These are phyloP conservation scores for Mormyrops attenuatus DNA, from an alignment of 2,797 vertebrate genomes.

Conservation along the genomic window DNA sequence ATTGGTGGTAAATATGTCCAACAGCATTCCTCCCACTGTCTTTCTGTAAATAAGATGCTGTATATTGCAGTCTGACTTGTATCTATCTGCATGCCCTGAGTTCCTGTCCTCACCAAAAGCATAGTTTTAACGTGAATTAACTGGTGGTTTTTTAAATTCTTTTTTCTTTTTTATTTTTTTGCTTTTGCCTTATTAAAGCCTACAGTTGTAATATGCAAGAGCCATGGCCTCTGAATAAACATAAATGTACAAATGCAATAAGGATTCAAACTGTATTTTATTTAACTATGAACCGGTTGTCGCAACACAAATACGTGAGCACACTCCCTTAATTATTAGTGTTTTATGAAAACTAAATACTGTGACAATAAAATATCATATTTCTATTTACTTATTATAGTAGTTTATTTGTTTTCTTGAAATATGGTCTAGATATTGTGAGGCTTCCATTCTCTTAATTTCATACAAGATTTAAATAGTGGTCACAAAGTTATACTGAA, in stretches of 20 bases:
- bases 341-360: neutral
- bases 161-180: constrained; percentile 63
- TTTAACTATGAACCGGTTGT: neutral
- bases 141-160: constrained; percentile 78
- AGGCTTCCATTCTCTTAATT: neutral
- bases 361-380: neutral
- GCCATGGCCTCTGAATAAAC: constrained; percentile 99
- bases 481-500: neutral
- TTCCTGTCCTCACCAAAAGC: constrained; percentile 70
- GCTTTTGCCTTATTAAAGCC: constrained; percentile 99
- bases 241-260: constrained; percentile 85
- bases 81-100: constrained; percentile 86
- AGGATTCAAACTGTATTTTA: neutral
- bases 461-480: neutral
- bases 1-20: constrained; percentile 85
- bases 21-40: constrained; percentile 81
- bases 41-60: constrained; percentile 96
- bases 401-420: neutral
- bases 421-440: neutral
- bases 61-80: constrained; percentile 98
- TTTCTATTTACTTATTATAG: neutral
- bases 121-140: constrained; percentile 89
- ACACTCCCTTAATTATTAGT: neutral
- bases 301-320: no score
- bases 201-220: constrained; percentile 99